A percentile compares a stretch with the other conserved stretches of the same genome.
These are phyloP conservation scores for Pampus argenteus DNA, from an alignment of 2,797 vertebrate species.

Conservation along the genomic window DNA sequence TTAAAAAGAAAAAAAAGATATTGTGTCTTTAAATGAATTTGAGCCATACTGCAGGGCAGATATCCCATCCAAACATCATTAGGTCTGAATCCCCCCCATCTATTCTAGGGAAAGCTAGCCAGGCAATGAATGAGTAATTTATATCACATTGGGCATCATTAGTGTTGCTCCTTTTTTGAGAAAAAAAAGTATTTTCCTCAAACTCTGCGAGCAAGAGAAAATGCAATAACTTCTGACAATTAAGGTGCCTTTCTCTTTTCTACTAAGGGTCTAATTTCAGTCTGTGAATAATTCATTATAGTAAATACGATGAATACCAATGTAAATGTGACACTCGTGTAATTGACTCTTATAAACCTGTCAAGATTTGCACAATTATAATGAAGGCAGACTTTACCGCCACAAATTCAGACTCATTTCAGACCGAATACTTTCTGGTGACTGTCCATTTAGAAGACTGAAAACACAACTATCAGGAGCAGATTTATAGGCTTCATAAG, in stretches of 20 bases:
- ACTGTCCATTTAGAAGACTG: too few relatives aligned
- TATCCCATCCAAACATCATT: slow-evolving; percentile 69
- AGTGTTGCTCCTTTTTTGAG: slow-evolving; percentile 38
- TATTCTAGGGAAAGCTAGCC: slow-evolving; percentile 48
- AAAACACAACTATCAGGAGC: too few relatives aligned
- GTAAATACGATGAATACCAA: slow-evolving; percentile 14
- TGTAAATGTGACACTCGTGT: background rate
- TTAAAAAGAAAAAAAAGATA: slow-evolving; percentile 43
- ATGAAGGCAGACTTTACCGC: too few relatives aligned
- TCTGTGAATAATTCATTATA: slow-evolving; percentile 27
- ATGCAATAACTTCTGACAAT: slow-evolving; percentile 23
- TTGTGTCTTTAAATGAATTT: slow-evolving; percentile 68
- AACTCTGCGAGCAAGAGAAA: slow-evolving; percentile 9
- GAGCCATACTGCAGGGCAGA: slow-evolving; percentile 49
- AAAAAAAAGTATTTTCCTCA: slow-evolving; percentile 28
- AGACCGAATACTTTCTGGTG: too few relatives aligned
- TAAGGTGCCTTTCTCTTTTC: slow-evolving; percentile 9
- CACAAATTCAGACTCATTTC: too few relatives aligned
- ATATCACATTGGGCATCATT: slow-evolving; percentile 70
- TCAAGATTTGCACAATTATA: background rate
- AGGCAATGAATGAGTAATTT: slow-evolving; percentile 71
- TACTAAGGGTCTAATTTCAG: slow-evolving; percentile 6
- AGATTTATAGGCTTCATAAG: too few relatives aligned
- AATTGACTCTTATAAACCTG: slow-evolving; percentile 15
- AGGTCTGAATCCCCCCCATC: slow-evolving; percentile 41